Conservation (phyloP, 2,113 vertebrate genomes). For the Paedocypris sp. region DNA sequence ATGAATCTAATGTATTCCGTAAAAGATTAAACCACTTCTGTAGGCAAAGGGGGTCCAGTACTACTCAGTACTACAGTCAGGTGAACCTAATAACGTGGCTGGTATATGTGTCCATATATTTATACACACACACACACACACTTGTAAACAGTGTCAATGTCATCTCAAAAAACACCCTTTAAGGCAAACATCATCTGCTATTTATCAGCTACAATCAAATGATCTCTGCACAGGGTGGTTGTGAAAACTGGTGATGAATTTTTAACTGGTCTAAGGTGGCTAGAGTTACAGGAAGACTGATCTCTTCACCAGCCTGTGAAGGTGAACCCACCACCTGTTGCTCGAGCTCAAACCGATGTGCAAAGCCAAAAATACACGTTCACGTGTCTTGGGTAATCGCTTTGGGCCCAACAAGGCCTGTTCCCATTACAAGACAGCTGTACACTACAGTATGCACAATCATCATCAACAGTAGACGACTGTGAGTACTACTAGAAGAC, state of each 20-base stretch:
- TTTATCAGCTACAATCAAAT: constrained; percentile 28
- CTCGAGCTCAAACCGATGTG: constrained; percentile 6
- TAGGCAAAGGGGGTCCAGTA: no score
- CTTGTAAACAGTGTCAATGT: constrained; percentile 20
- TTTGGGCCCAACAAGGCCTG: neutral
- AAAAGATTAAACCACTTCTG: no score
- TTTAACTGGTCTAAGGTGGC: constrained; percentile 21
- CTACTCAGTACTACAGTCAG: no score
- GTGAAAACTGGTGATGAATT: constrained; percentile 32
- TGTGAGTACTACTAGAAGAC: constrained; percentile 20
- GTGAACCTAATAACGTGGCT: no score
- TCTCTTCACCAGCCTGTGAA: constrained; percentile 3
- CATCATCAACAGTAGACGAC: no score
- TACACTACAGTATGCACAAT: no score
- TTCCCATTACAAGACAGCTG: no score
- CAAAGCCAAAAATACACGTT: neutral
- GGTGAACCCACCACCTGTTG: constrained; percentile 29
- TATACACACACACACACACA: no score
- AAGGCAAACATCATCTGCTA: constrained; percentile 3
- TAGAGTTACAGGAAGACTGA: constrained; percentile 25
- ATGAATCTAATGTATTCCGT: no score
- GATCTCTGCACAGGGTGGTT: constrained; percentile 1
- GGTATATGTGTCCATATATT: no score
- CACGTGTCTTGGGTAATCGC: neutral
- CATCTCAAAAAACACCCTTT: constrained; percentile 14